Conservation (phyloP, 2,797 vertebrate species). For the Syngnathus acus region DNA sequence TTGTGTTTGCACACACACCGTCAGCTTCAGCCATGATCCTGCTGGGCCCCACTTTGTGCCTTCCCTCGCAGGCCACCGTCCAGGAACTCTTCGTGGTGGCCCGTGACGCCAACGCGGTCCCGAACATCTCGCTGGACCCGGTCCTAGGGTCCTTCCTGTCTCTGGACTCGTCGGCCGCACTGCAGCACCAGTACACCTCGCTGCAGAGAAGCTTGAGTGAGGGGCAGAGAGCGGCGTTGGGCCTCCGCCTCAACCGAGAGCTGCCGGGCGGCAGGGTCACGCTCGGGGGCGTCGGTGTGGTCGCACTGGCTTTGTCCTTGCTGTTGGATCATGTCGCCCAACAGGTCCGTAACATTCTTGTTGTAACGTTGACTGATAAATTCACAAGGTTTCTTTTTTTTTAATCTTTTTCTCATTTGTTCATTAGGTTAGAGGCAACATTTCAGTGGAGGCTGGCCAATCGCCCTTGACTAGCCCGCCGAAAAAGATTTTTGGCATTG, state of each 20-base stretch:
- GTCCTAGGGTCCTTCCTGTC: constrained; percentile 54
- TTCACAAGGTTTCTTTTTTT: not conserved
- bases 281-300: constrained; percentile 50
- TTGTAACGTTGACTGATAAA: too few relatives aligned
- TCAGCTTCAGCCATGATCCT: constrained; percentile 41
- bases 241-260: constrained; percentile 19
- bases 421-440: constrained; percentile 33
- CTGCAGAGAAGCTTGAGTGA: constrained; percentile 41
- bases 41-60: constrained; percentile 34
- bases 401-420: not conserved
- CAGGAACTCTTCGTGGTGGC: constrained; percentile 55
- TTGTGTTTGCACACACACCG: not conserved
- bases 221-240: constrained; percentile 37
- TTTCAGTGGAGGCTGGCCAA: not conserved
- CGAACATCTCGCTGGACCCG: constrained; percentile 57
- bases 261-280: constrained; percentile 37
- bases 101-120: constrained; percentile 45
- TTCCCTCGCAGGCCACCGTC: constrained; percentile 48
- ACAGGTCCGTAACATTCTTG: constrained; percentile 38
- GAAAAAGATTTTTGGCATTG: constrained; percentile 48
- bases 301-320: constrained; percentile 57
- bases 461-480: constrained; percentile 2
- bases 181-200: constrained; percentile 47
- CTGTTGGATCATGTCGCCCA: constrained; percentile 55
- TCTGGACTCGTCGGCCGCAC: constrained; percentile 45